Percentiles rank a stretch among this genome's conserved stretches.
phyloP scores from a whole-genome alignment of 2,797 vertebrate genomes.

The Benthosema pterotum region DNA sequence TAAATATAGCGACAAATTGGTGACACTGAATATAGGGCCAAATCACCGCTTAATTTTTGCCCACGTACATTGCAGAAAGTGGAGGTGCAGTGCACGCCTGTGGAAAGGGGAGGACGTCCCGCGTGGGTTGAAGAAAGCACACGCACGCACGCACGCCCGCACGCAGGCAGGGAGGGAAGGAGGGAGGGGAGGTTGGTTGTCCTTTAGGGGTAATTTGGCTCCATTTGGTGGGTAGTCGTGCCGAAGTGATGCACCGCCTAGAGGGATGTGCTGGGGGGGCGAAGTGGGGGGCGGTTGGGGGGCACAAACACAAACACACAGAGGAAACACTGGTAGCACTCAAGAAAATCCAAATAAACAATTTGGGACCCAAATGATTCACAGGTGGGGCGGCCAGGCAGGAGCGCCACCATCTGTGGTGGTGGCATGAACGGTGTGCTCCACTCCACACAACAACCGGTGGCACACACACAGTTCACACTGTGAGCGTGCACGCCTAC shows the following conservation, averaged over 20 bases:
- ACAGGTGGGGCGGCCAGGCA: slow-evolving; percentile 78
- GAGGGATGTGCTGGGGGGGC: slow-evolving; percentile 47
- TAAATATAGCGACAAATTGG: too few relatives aligned
- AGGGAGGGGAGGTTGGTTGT: slow-evolving; percentile 49
- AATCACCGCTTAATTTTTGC: slow-evolving; percentile 64
- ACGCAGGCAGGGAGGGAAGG: slow-evolving; percentile 16
- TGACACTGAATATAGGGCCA: slow-evolving; percentile 51
- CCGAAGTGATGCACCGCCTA: slow-evolving; percentile 56
- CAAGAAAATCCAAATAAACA: slow-evolving; percentile 84
- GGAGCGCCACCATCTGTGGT: slow-evolving; percentile 75
- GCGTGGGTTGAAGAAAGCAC: not conserved
- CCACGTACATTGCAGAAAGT: slow-evolving; percentile 56
- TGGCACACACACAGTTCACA: slow-evolving; percentile 50
- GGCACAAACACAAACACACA: slow-evolving; percentile 55
- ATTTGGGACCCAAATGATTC: slow-evolving; percentile 81
- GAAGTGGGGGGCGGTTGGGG: slow-evolving; percentile 11
- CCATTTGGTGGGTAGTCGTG: slow-evolving; percentile 65
- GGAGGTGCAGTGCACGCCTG: slow-evolving; percentile 57
- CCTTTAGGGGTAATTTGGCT: slow-evolving; percentile 72
- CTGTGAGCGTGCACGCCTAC: slow-evolving; percentile 23
- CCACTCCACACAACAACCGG: slow-evolving; percentile 41
- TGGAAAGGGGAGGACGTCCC: slow-evolving; percentile 33
- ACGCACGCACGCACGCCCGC: too few relatives aligned
- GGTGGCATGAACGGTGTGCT: slow-evolving; percentile 47
- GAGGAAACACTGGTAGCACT: slow-evolving; percentile 84